Percentiles rank a stretch among this genome's conserved stretches.
phyloP scores from a whole-genome alignment of 2,113 vertebrate genomes.

The Alouatta palliata region DNA sequence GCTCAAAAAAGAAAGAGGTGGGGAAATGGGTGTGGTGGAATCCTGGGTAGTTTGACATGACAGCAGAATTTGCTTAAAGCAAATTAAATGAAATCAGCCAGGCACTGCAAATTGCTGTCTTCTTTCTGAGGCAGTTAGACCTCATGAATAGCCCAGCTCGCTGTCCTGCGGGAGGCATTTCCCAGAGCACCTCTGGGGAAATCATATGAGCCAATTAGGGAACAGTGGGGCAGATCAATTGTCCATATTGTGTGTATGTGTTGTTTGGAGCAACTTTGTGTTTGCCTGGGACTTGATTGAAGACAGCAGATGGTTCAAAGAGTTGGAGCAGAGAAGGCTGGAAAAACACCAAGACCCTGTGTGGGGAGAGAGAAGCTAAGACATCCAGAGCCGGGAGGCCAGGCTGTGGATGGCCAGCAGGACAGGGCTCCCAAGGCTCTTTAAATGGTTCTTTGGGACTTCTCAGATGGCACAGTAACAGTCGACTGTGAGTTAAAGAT shows the following conservation, averaged over 20 bases:
- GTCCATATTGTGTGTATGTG: neutral
- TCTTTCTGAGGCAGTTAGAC: neutral
- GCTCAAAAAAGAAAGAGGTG: neutral
- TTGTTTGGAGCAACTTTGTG: neutral
- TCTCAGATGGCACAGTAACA: neutral
- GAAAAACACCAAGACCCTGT: neutral
- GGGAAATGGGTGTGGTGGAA: neutral
- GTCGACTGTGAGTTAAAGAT: neutral
- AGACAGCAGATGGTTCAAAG: slow-evolving; percentile 27
- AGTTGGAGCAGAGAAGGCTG: neutral
- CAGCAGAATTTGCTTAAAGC: neutral
- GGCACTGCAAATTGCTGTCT: neutral
- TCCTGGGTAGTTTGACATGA: neutral
- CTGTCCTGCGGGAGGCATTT: neutral
- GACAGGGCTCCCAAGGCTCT: neutral
- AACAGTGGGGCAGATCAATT: neutral
- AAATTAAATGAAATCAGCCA: neutral
- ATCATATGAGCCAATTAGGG: neutral
- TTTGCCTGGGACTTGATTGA: slow-evolving; percentile 3
- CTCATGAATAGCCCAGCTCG: neutral
- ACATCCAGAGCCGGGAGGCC: rapidly evolving
- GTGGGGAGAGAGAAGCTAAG: neutral
- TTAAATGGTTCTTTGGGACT: neutral
- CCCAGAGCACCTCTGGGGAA: neutral
- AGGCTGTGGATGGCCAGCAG: neutral